phyloP scores from a whole-genome alignment of 2,113 vertebrate species.

The Callocephalon fimbriatum region DNA sequence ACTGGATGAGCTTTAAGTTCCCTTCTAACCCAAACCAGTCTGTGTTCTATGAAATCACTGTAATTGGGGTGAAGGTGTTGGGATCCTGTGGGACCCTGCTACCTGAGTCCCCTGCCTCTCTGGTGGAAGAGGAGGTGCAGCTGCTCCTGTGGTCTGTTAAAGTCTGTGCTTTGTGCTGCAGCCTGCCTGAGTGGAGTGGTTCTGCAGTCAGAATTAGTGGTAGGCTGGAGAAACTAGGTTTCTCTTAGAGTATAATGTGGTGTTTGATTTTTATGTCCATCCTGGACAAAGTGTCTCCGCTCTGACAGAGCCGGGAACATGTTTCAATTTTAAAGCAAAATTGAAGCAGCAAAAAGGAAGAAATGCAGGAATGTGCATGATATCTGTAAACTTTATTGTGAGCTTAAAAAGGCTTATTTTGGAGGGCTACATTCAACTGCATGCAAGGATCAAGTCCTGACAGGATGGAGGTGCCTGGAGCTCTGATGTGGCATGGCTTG shows the following conservation, averaged over 20 bases:
- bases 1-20: background rate
- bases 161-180: background rate
- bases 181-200: background rate
- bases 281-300: background rate
- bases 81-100: background rate
- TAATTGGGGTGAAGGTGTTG: background rate
- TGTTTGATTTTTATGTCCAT: background rate
- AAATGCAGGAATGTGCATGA: background rate
- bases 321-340: background rate
- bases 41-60: background rate
- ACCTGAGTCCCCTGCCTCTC: fast-evolving
- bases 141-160: background rate
- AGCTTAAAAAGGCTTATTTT: background rate
- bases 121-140: background rate
- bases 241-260: background rate
- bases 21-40: background rate
- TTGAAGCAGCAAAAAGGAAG: background rate
- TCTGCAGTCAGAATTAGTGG: background rate
- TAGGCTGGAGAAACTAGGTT: background rate
- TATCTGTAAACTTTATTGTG: background rate
- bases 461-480: background rate
- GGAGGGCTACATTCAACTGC: background rate
- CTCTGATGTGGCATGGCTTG: background rate
- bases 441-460: background rate
- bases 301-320: background rate